Evolutionary conservation across 1,140 invertebrate species (phyloP).

Genomic region (Drosophila tropicalis): DNA sequence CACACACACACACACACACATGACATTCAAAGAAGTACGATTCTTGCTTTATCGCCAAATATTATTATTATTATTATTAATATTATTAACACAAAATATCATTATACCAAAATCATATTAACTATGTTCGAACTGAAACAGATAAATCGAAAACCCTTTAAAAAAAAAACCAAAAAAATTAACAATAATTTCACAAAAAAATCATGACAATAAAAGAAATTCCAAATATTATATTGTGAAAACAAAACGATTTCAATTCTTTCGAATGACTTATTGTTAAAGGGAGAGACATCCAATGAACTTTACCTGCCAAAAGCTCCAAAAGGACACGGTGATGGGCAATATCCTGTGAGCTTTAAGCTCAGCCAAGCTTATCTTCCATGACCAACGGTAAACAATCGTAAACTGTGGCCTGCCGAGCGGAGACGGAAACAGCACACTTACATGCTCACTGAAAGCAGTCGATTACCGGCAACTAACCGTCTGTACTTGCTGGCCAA

Average conservation of each 20-base stretch:
- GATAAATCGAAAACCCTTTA: neutral
- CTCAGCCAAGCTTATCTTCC: conserved; percentile 35
- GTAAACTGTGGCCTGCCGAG: conserved; percentile 43
- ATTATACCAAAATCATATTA: conserved; percentile 11
- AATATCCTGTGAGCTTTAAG: conserved; percentile 19
- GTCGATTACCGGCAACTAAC: neutral
- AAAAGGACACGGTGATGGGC: neutral
- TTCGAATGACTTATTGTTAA: no score
- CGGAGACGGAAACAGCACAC: conserved; percentile 43
- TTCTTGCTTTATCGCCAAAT: neutral
- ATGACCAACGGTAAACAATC: conserved; percentile 40
- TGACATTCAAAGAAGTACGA: neutral
- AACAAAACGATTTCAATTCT: neutral
- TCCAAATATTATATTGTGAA: conserved; percentile 16
- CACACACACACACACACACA: conserved; percentile 1
- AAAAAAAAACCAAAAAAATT: no score
- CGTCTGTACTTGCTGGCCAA: conserved; percentile 35
- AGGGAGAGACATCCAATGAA: no score
- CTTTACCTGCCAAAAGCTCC: neutral
- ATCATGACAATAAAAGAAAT: conserved; percentile 15
- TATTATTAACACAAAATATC: conserved; percentile 6
- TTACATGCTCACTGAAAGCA: neutral
- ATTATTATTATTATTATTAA: conserved; percentile 12
- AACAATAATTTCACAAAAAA: conserved; percentile 10
- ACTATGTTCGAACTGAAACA: conserved; percentile 17